Conservation (phyloP, 2,888 invertebrate genomes). For the Dyspetes luteomarginatus region DNA sequence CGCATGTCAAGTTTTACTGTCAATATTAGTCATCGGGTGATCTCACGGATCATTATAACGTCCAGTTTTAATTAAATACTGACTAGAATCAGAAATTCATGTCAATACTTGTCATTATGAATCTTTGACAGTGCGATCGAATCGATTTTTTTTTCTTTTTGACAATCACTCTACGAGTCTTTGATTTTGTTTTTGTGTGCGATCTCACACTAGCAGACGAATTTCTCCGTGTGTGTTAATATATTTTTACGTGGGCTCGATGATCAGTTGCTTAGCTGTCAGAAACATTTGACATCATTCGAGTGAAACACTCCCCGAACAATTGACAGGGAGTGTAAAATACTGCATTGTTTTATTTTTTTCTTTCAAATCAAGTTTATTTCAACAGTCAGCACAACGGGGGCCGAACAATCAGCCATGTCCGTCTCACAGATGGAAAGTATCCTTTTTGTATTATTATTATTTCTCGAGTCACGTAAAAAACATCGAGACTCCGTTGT, state of each 20-base stretch:
- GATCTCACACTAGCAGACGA: constrained; percentile 46
- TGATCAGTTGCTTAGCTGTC: constrained; percentile 41
- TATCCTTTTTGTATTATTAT: too few relatives aligned
- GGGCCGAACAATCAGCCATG: constrained; percentile 90
- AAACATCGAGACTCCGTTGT: not conserved
- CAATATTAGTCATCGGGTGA: constrained; percentile 38
- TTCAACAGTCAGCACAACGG: constrained; percentile 87
- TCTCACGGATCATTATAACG: constrained; percentile 1
- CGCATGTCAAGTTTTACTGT: constrained; percentile 27
- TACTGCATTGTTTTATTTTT: constrained; percentile 42
- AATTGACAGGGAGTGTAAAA: constrained; percentile 12
- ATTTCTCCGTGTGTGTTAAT: not conserved
- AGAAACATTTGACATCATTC: constrained; percentile 33
- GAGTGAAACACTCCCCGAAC: constrained; percentile 44
- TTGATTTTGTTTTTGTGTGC: constrained; percentile 6
- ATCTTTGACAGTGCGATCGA: not conserved
- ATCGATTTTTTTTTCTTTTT: not conserved
- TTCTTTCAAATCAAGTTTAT: constrained; percentile 49
- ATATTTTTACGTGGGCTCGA: not conserved
- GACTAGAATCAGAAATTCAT: not conserved
- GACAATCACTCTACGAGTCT: not conserved
- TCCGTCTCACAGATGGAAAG: constrained; percentile 95
- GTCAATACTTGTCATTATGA: not conserved
- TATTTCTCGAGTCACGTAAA: constrained; percentile 11
- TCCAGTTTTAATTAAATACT: not conserved